A percentile compares a stretch with the other conserved stretches of the same genome.
Evolutionary conservation across 1,140 invertebrate species (phyloP).

Genomic region (Ceratina calcarata): DNA sequence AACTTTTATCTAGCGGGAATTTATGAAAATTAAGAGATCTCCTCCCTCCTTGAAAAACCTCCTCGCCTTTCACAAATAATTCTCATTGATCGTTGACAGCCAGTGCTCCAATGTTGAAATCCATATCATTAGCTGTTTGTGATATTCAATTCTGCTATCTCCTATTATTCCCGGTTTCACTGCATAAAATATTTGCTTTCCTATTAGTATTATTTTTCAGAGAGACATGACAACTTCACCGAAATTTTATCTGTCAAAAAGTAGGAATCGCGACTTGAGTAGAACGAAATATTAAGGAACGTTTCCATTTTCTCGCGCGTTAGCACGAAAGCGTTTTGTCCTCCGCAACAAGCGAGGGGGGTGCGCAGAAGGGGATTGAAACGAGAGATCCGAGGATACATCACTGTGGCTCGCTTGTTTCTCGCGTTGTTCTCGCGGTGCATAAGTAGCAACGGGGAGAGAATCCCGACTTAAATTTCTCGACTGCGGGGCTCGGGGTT

Average conservation of each 20-base stretch:
- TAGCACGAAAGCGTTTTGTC: slow-evolving; percentile 2
- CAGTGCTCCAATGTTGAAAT: too few relatives aligned
- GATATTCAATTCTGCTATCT: too few relatives aligned
- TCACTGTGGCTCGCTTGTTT: background rate
- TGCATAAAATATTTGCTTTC: too few relatives aligned
- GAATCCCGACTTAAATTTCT: slow-evolving; percentile 24
- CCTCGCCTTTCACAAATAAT: background rate
- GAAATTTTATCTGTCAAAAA: too few relatives aligned
- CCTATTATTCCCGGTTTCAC: too few relatives aligned
- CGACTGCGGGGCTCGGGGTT: background rate
- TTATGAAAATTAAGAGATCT: background rate
- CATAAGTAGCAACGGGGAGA: slow-evolving; percentile 8
- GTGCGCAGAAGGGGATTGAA: background rate
- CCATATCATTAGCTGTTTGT: too few relatives aligned
- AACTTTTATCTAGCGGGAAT: background rate
- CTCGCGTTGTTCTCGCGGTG: slow-evolving; percentile 12
- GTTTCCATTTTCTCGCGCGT: background rate
- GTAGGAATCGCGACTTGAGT: background rate
- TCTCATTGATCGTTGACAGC: background rate
- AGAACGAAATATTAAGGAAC: background rate
- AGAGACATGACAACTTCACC: too few relatives aligned
- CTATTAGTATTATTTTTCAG: too few relatives aligned
- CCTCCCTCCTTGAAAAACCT: background rate
- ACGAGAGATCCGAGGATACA: slow-evolving; percentile 19
- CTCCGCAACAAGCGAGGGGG: background rate